Conservation (phyloP, 2,113 vertebrate genomes). For the Ptilonorhynchus violaceus region DNA sequence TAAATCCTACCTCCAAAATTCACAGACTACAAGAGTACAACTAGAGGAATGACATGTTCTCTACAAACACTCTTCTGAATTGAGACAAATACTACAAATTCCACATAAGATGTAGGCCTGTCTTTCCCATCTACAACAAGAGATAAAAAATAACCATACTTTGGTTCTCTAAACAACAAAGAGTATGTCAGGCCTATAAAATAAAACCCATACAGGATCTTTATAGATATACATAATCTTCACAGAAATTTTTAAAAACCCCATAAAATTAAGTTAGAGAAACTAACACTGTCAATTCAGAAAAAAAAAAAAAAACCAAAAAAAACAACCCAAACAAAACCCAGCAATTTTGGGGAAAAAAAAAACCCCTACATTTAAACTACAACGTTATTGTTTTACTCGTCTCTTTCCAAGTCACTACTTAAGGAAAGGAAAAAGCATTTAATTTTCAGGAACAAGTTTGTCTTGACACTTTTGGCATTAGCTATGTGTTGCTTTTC, state of each 20-base stretch:
- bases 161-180: background rate
- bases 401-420: background rate
- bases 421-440: background rate
- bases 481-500: background rate
- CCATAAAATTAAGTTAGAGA: background rate
- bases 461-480: background rate
- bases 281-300: background rate
- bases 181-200: background rate
- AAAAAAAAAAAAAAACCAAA: background rate
- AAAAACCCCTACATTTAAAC: background rate
- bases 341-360: background rate
- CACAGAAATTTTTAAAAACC: background rate
- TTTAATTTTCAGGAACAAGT: background rate
- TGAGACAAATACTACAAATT: background rate
- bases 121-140: background rate
- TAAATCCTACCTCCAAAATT: background rate
- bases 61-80: background rate
- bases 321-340: background rate
- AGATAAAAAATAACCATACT: background rate
- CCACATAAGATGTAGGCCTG: background rate
- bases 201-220: background rate
- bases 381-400: background rate
- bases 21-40: background rate
- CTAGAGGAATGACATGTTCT: background rate
- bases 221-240: background rate